Evolutionary conservation across 2,797 vertebrate genomes (phyloP), one percentile per base, ranked within the genome.

Genomic region (Setipinna tenuifilis): DNA sequence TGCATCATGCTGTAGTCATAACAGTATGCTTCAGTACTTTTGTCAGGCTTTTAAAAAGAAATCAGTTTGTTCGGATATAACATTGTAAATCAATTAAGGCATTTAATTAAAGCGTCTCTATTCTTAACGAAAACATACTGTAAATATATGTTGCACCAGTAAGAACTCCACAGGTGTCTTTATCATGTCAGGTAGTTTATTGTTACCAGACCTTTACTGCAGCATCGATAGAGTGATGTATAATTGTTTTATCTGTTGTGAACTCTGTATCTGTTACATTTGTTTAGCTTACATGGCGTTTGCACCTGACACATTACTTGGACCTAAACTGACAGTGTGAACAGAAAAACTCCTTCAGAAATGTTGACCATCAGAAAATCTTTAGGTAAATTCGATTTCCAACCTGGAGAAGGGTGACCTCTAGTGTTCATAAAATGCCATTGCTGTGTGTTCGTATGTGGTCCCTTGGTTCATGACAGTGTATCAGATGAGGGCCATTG

Each of bases 401-500:
- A 78, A 44, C 31, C 71, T 78, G 35, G 35, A 78, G 35, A 41
- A 17, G 71, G 31, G 35, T 78, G 71, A 35, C 71, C 71, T 78
- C 71, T 78, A 78, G 71, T 78, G 71, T 78, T 78, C 17, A 21
- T 44, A 78, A 31, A 31, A 44, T 44, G 2, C 21, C 71, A 78
- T 21, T 21, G 6, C 71, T 19, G 31, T 21, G 71, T 35, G 35
- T 78, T 21, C 35, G 21, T 9, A 35, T 21, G 71, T 21, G 35
- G 35, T 21, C 71, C 17, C 19, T 7, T 44, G 5, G 19, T 21
- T 78, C 16, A 21, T 5, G 19, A 19, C 71, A 78, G 71, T 78
- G 71, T 78, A 78, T 78, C 71, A 78, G 35, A 78, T 78, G 71
- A 78, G 71, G 17, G 35, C 31, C 19, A 44, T 44, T 82, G 46